phyloP scores from a whole-genome alignment of 2,113 vertebrate genomes.

The Oryzias javanicus region DNA sequence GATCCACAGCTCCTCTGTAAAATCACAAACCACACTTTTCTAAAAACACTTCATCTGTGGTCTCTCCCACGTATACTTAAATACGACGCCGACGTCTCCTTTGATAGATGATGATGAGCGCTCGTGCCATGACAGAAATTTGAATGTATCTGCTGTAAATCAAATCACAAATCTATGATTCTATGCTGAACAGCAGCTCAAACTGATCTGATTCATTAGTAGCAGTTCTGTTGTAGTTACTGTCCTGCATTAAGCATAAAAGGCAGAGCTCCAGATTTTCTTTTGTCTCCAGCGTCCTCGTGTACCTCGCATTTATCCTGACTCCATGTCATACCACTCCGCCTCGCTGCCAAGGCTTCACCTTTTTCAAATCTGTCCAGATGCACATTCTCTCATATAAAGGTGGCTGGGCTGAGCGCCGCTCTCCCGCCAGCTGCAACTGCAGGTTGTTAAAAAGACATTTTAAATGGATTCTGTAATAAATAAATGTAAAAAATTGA shows the following conservation, averaged over 20 bases:
- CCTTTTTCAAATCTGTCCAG: slow-evolving; percentile 26
- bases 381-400: slow-evolving; percentile 41
- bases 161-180: no score
- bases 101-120: no score
- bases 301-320: slow-evolving; percentile 35
- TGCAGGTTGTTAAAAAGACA: slow-evolving; percentile 16
- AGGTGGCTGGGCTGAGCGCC: slow-evolving; percentile 1
- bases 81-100: no score
- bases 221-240: slow-evolving; percentile 48
- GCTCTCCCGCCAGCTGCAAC: slow-evolving; percentile 3
- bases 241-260: slow-evolving; percentile 17
- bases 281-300: slow-evolving; percentile 47
- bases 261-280: slow-evolving; percentile 35
- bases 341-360: slow-evolving; percentile 7
- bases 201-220: slow-evolving; percentile 55
- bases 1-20: no score
- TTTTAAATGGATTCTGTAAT: slow-evolving; percentile 42
- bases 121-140: no score
- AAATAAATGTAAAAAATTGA: slow-evolving; percentile 58
- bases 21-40: no score
- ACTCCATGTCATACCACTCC: slow-evolving; percentile 23
- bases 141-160: no score
- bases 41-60: no score
- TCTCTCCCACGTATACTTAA: no score
- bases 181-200: slow-evolving; percentile 9